These are phyloP conservation scores for Stichodactyla helianthus DNA, from an alignment of 64 coral and sea anemone genomes.

Conservation along the genomic window DNA sequence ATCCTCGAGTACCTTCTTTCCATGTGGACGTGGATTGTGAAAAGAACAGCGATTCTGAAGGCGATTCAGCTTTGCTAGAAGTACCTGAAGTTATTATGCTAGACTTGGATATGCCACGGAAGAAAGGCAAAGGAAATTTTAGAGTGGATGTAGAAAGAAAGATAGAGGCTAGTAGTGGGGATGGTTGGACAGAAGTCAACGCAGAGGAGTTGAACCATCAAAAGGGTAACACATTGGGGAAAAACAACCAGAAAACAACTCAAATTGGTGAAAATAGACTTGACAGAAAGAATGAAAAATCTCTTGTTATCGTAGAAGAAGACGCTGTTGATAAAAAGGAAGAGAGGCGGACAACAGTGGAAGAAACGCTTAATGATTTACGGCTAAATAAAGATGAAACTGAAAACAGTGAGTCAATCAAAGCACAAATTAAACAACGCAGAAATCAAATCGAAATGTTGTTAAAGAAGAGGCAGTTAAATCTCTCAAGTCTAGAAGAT, in stretches of 20 bases:
- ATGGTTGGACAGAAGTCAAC: not conserved
- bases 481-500: not conserved
- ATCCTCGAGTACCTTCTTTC: not conserved
- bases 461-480: not conserved
- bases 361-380: not conserved
- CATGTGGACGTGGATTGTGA: not conserved
- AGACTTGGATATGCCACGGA: not conserved
- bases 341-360: not conserved
- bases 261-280: not conserved
- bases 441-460: not conserved
- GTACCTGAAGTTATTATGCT: conserved; percentile 16
- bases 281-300: not conserved
- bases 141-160: not conserved
- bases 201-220: not conserved
- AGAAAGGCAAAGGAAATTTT: not conserved
- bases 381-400: not conserved
- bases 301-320: not conserved
- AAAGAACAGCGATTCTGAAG: conserved; percentile 31
- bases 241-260: not conserved
- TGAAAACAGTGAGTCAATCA: not conserved
- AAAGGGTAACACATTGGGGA: not conserved
- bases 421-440: not conserved
- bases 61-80: conserved; percentile 28
- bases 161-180: not conserved
- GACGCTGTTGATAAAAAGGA: not conserved